Evolutionary conservation across 2,113 vertebrate genomes (phyloP), one percentile per base, ranked within the genome.

Genomic region (Dendropsophus ebraccatus): DNA sequence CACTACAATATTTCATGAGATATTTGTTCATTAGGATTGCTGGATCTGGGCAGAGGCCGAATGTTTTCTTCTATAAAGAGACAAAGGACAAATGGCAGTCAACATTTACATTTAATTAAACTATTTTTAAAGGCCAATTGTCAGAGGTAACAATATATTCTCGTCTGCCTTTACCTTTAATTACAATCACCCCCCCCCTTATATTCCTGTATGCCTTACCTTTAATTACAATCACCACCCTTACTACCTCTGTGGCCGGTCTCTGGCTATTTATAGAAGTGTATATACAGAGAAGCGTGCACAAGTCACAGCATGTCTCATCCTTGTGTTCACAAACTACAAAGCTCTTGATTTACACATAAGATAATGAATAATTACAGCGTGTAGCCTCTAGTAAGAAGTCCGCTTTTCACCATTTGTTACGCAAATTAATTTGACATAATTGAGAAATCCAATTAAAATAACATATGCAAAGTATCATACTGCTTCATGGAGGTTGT

Each of bases 331-430:
- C 65, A 69, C 30, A 69, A 69, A 37, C 65, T 69, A 69, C 65
- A 35, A 69, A 69, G 65, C 14, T 35, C 7, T 35, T 69, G 65
- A 37, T 69, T 69, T 69, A 69, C 65, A 35, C 30, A 69, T 69
- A 69, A 37, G 32, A 69, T 69, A 69, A 35, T 69, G 14, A 30
- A 35, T 35, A 35, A 69, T 69, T 69, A 69, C 65, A 69, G 65
- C 35, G 35, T 30, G 35, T 35, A 37, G 5, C 65, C 30, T 69
- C 30, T 19, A 69, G 65, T 69, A 69, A 35, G 35, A 69, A 69
- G 16, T 35, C 65, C 35, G 65, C 30, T 35, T 69, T 69, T 69
- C 32, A 69, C 32, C 65, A 69, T 32, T 69, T 35, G 30, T 37
- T 69, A 5, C 6, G 17, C 30, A 69, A 17, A 69, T 69, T 35